Base-by-base conservation (phyloP, 2,888 invertebrate genomes). In the Andricus curvator region DNA sequence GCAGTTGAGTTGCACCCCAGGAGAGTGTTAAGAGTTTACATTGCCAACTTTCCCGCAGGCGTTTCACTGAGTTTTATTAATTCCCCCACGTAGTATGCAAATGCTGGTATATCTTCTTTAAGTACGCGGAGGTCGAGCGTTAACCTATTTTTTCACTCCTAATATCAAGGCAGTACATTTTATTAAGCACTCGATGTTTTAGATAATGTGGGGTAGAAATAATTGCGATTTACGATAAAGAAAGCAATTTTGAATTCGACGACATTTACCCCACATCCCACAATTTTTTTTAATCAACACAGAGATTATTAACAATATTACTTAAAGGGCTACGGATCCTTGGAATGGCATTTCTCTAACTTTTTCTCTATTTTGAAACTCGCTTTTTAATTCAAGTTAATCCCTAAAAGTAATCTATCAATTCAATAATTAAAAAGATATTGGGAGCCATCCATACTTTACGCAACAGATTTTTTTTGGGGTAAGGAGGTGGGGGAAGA, bases 31-130 rank as follows among this genome's bases (percentile, higher is more conserved):
- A 66, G 37, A 41, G 13, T 66, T 44, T 68, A 56, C 51, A 51
- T 68, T 68, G 15, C 48, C 48, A 33, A 25, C 25, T 74, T 56
- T 29, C 51, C 51, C 51, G 70, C 29, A 74, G 70, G 70, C 70
- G 56, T 29, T 74, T 51, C 33, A 51, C 70, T 56, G 70, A 74
- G 51, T 51, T 74, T 33, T 56, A 74, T 74, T 56, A 74, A 74
- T 74, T 56, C 56, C 29, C 20, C 51, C 29, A n/a, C 33, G 33
- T 56, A 33, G 56, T 74, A 70, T 74, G 56, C 70, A 74, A 74
- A 74, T 74, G n/a, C 70, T 56, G 56, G 33, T 56, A 74, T 56
- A 74, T 74, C 70, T 74, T 51, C 70, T 74, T 74, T 74, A 74
- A 56, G 56, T 56, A 74, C 33, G 56, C 70, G 33, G 70, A 74